These are phyloP conservation scores for Aethina tumida DNA, from an alignment of 1,140 invertebrate genomes.

Conservation along the genomic window DNA sequence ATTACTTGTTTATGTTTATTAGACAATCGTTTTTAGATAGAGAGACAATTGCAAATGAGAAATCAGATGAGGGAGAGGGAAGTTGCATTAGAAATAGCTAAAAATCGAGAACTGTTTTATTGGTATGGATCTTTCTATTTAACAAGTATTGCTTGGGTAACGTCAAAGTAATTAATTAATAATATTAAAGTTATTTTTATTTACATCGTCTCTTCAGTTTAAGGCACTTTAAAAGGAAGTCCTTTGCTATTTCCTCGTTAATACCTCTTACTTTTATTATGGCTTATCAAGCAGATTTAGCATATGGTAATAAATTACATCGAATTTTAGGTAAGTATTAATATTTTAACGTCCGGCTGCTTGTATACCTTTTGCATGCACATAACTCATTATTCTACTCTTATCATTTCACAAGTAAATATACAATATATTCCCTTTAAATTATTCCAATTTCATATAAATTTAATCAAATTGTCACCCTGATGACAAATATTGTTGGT, in stretches of 20 bases:
- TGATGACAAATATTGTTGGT: too few species aligned
- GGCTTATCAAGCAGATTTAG: conserved; percentile 64
- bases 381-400: too few species aligned
- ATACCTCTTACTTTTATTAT: conserved; percentile 60
- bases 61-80: conserved; percentile 66
- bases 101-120: conserved; percentile 57
- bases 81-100: conserved; percentile 60
- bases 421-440: too few species aligned
- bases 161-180: conserved; percentile 45
- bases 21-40: conserved; percentile 40
- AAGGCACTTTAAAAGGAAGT: conserved; percentile 47
- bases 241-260: conserved; percentile 49
- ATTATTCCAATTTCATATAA: too few species aligned
- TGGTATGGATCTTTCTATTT: conserved; percentile 63
- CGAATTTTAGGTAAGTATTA: conserved; percentile 55
- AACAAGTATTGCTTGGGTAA: conserved; percentile 42
- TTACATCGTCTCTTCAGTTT: conserved; percentile 39
- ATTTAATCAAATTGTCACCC: too few species aligned
- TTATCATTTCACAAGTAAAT: too few species aligned
- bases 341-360: too few species aligned
- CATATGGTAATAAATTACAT: conserved; percentile 65
- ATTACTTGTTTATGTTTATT: conserved; percentile 8
- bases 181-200: conserved; percentile 1
- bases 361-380: too few species aligned
- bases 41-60: conserved; percentile 68